Evolutionary conservation across 2,797 vertebrate species (phyloP), one percentile per base, ranked within the genome.

Genomic region (Myiotriccus ornatus): DNA sequence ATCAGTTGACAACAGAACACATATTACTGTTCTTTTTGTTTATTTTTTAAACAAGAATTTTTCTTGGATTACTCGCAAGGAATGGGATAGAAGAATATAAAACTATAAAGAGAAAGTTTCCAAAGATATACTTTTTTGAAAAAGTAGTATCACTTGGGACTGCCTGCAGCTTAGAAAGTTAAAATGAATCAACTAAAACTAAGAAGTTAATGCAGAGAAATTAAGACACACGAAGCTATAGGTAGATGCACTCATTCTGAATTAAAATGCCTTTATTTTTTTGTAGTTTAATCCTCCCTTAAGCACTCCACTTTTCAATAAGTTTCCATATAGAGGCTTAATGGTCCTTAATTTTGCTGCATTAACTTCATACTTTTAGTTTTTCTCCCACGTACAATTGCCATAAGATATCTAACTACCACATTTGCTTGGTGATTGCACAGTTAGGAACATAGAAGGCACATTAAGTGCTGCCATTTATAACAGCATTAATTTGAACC

Each of bases 331-430:
- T 53, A 93, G 49, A 28, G 27, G 13, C 43, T 93, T 93, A 95
- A 96, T 94, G 50, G 76, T 80, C 93, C 73, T 93, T 88, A 95
- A 96, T 96, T 94, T 91, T 95, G 34, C 56, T 83, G 57, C 84
- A 95, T 93, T 94, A 95, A 86, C 73, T 84, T 89, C 14, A 68
- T 75, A 83, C 76, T 93, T 88, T 68, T 18, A 83, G 76, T 78
- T 94, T 46, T 85, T 95, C 94, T 89, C 87, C 73, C 79, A 92
- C 79, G 77, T 60, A 77, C 76, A 91, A 79, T 73, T 87, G 68
- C 65, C 32, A 4, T 77, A 83, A 93, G 68, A 59, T 37, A 87
- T 30, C 69, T 62, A 84, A 88, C 85, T 88, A 68, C 23, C 65
- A 55, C 77, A 47, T 81, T 93, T 94, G 24, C 76, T 86, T 81